Conservation (phyloP, 2,113 vertebrate genomes). For the Halichoerus grypus region DNA sequence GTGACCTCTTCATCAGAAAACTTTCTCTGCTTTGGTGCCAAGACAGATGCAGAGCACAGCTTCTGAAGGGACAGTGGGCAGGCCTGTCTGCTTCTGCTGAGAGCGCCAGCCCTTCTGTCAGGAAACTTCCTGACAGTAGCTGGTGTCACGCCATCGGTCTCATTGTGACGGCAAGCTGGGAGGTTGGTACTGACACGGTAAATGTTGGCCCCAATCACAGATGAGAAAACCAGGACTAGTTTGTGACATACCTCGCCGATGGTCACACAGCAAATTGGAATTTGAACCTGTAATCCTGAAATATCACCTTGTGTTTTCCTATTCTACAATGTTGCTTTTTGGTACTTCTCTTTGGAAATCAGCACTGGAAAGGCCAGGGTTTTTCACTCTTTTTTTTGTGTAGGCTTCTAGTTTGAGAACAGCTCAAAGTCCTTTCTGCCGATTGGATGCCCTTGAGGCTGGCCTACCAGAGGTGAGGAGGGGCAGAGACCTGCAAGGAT, state of each 20-base stretch:
- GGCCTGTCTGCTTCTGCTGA: background rate
- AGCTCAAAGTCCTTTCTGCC: background rate
- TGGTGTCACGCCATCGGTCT: background rate
- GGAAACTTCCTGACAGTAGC: accelerated
- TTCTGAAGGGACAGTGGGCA: background rate
- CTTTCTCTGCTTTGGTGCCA: background rate
- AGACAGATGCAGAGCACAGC: background rate
- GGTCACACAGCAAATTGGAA: background rate
- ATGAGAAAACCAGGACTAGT: background rate
- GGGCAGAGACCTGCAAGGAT: background rate
- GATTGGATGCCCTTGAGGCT: background rate
- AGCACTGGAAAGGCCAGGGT: background rate
- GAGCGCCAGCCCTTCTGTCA: too few species aligned
- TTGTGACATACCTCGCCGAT: background rate
- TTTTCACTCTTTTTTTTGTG: background rate
- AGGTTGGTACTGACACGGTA: accelerated
- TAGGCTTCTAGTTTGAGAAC: background rate
- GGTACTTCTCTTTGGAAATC: background rate
- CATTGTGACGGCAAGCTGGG: accelerated
- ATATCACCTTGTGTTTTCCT: background rate
- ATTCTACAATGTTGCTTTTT: background rate
- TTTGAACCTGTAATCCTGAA: background rate
- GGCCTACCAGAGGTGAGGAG: background rate
- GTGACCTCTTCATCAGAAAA: background rate
- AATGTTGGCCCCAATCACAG: background rate